These are phyloP conservation scores for Seira musarum DNA, from an alignment of 2,888 invertebrate genomes.

Conservation along the genomic window DNA sequence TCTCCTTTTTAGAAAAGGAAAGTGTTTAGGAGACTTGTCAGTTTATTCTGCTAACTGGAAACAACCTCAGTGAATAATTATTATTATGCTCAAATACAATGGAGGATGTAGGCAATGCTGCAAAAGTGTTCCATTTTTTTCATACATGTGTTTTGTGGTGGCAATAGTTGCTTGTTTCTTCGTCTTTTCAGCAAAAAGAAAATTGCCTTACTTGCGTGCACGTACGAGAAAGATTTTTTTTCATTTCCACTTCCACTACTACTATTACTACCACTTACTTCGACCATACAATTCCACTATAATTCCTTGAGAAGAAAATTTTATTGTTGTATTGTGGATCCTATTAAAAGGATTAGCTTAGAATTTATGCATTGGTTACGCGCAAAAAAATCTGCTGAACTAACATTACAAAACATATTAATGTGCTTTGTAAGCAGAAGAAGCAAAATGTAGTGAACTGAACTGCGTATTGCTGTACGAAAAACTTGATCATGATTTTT, in stretches of 20 bases:
- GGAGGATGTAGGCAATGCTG: slow-evolving; percentile 9
- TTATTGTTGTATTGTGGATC: slow-evolving; percentile 3
- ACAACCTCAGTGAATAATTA: slow-evolving; percentile 56
- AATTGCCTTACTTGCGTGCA: slow-evolving; percentile 15
- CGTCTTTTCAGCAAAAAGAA: neutral
- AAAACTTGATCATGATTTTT: slow-evolving; percentile 33
- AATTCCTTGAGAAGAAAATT: too few species aligned
- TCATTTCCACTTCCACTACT: neutral
- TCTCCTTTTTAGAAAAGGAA: neutral
- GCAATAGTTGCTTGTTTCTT: neutral
- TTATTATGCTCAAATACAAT: slow-evolving; percentile 4
- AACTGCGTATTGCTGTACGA: slow-evolving; percentile 14
- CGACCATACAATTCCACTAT: too few species aligned
- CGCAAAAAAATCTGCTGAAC: slow-evolving; percentile 12
- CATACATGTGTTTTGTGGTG: neutral
- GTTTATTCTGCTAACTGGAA: slow-evolving; percentile 52
- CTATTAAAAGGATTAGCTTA: slow-evolving; percentile 15
- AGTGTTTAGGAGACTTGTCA: slow-evolving; percentile 35
- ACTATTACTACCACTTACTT: too few species aligned
- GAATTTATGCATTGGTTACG: slow-evolving; percentile 19
- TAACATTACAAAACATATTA: neutral
- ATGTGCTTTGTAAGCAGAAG: slow-evolving; percentile 7
- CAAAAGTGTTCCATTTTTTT: slow-evolving; percentile 9
- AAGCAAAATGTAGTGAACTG: neutral
- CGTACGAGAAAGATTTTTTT: too few species aligned